These are phyloP conservation scores for Bos indicus DNA, from an alignment of 2,113 vertebrate genomes.

Conservation along the genomic window DNA sequence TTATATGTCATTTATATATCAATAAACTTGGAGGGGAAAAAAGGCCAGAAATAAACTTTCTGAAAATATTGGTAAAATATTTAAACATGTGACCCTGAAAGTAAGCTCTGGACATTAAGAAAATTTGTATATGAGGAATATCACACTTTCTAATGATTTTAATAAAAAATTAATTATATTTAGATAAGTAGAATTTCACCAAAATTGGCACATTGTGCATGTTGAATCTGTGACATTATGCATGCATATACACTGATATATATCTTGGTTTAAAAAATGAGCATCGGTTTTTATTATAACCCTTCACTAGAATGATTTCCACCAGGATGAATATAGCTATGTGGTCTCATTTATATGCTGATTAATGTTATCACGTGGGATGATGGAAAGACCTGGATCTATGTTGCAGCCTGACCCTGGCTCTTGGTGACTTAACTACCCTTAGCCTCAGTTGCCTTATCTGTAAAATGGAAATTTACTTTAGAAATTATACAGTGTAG, in stretches of 20 bases:
- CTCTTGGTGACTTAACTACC: neutral
- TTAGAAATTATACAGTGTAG: neutral
- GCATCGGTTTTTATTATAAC: neutral
- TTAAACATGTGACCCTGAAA: neutral
- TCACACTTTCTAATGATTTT: neutral
- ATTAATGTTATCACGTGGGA: neutral
- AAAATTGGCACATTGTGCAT: neutral
- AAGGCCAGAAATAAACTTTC: neutral
- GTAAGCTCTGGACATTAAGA: neutral
- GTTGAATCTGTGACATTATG: neutral
- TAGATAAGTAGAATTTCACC: neutral
- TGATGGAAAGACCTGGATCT: neutral
- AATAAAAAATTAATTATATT: neutral
- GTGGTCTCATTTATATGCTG: neutral
- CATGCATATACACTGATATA: neutral
- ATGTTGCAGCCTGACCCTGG: neutral
- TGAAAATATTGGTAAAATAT: neutral
- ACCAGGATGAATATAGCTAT: neutral
- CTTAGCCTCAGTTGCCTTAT: neutral
- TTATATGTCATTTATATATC: neutral
- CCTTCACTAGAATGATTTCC: neutral
- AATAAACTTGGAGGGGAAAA: neutral
- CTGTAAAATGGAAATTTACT: neutral
- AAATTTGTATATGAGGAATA: neutral
- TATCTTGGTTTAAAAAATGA: neutral